Conservation (phyloP, 2,113 vertebrate species). For the Nibea albiflora region DNA sequence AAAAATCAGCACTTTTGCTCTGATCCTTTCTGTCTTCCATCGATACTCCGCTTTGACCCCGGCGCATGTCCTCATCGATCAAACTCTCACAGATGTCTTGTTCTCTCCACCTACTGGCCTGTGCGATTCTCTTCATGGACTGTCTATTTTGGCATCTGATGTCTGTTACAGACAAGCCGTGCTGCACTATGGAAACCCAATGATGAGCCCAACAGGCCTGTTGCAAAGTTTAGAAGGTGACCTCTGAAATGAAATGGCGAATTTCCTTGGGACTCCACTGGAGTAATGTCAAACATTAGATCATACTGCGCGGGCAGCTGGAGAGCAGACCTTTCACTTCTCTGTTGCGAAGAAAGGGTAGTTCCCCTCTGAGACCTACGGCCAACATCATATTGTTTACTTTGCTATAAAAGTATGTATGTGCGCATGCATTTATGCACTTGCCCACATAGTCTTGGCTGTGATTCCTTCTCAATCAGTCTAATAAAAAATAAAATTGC, state of each 20-base stretch:
- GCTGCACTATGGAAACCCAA: not conserved
- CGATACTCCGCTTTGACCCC: not conserved
- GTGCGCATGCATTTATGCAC: constrained; percentile 18
- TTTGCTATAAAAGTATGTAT: constrained; percentile 25
- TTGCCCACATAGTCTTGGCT: constrained; percentile 19
- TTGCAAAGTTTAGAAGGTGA: constrained; percentile 29
- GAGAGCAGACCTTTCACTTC: constrained; percentile 42
- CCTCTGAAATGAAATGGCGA: constrained; percentile 15
- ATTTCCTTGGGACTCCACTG: constrained; percentile 56
- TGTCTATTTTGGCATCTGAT: not conserved
- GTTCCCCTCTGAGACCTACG: constrained; percentile 47
- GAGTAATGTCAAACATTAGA: constrained; percentile 67
- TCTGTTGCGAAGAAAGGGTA: constrained; percentile 10
- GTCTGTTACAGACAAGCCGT: not conserved
- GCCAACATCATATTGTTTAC: constrained; percentile 48
- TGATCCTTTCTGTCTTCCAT: constrained; percentile 13
- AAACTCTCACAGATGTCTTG: constrained; percentile 5
- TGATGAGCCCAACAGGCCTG: not conserved
- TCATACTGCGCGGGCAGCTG: constrained; percentile 51
- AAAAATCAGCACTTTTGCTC: not conserved
- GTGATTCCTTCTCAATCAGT: constrained; percentile 22
- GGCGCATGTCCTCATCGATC: not conserved
- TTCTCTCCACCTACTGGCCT: not conserved
- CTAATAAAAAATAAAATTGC: constrained; percentile 53
- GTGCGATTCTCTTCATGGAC: not conserved